Evolutionary conservation across 2,797 vertebrate species (phyloP).

Genomic region (Sebastes diaconus): DNA sequence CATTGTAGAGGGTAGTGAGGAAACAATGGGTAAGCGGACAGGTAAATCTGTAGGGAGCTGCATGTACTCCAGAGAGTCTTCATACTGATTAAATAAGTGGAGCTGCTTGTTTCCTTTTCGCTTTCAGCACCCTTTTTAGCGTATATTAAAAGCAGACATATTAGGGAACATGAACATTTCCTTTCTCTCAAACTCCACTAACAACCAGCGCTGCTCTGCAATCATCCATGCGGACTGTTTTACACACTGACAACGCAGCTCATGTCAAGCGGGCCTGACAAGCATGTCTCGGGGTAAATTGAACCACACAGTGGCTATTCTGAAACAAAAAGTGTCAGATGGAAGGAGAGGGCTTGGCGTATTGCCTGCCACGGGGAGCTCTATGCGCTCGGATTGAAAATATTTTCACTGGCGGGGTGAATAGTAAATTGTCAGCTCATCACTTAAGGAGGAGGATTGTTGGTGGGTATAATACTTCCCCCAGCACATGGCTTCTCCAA

Average conservation of each 20-base stretch:
- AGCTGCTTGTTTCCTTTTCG: constrained; percentile 23
- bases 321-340: constrained; percentile 76
- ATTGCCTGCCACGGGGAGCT: constrained; percentile 70
- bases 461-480: constrained; percentile 72
- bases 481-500: constrained; percentile 66
- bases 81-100: constrained; percentile 48
- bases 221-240: constrained; percentile 70
- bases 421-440: constrained; percentile 80
- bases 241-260: constrained; percentile 66
- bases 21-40: background rate
- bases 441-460: constrained; percentile 77
- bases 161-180: constrained; percentile 31
- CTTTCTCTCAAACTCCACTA: constrained; percentile 46
- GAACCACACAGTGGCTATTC: constrained; percentile 71
- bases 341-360: constrained; percentile 61
- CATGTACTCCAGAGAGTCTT: constrained; percentile 8
- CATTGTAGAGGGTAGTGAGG: background rate
- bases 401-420: constrained; percentile 75
- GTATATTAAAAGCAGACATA: constrained; percentile 22
- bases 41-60: constrained; percentile 23
- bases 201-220: constrained; percentile 61
- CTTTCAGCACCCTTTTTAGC: constrained; percentile 25
- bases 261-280: constrained; percentile 64
- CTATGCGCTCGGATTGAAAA: constrained; percentile 73
- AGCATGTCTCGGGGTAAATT: constrained; percentile 68